Evolutionary conservation across 1,140 invertebrate genomes (phyloP).

Genomic region (Drosophila biarmipes): DNA sequence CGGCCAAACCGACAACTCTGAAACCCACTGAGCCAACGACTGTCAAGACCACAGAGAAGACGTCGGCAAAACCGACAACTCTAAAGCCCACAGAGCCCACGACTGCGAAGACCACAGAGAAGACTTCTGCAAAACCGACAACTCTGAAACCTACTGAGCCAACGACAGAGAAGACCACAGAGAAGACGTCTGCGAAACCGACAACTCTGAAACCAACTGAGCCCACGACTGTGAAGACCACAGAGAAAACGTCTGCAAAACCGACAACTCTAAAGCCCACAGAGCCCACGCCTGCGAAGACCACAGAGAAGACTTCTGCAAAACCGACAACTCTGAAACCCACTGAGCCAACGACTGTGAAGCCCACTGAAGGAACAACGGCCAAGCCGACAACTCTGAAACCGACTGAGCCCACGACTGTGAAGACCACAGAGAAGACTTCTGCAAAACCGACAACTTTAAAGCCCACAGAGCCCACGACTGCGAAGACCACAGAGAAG

Average conservation of each 20-base stretch:
- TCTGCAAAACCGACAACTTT: not conserved
- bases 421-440: conserved; percentile 1
- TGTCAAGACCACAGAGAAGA: no score
- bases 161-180: not conserved
- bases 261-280: conserved; percentile 8
- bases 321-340: conserved; percentile 6
- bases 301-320: not conserved
- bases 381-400: conserved; percentile 2
- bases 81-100: not conserved
- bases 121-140: not conserved
- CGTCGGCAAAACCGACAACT: no score
- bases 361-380: conserved; percentile 1
- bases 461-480: not conserved
- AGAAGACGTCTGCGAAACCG: not conserved
- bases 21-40: not conserved
- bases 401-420: conserved; percentile 9
- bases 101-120: not conserved
- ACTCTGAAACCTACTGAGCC: conserved; percentile 5
- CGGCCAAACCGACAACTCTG: not conserved
- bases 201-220: conserved; percentile 1
- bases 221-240: not conserved
- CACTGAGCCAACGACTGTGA: not conserved
- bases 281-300: no score
- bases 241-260: not conserved
- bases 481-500: not conserved